Evolutionary conservation across 1,140 invertebrate genomes (phyloP), one percentile per base, ranked within the genome.

Genomic region (Penaeus japonicus): DNA sequence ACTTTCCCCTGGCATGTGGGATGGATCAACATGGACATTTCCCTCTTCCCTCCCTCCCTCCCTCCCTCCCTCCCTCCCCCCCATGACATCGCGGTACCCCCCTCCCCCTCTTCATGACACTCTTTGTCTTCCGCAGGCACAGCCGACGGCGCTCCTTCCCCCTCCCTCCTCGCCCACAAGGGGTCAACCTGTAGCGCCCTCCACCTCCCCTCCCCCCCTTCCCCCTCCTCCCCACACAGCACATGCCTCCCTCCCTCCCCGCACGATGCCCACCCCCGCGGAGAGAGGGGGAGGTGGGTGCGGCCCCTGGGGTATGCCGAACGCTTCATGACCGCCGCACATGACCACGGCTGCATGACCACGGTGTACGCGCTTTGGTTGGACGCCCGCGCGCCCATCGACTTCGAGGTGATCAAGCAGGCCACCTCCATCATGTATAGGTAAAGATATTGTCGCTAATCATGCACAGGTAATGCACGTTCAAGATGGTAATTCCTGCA

Each of bases 271-370:
- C 35, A 3, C 70, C 24, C 70, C 27, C 27, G 35, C 70, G 27
- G 27, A n/a, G 27, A 73, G 27, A 17, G 70, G 35, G 87, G 87
- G 53, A 47, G 80, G 2, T 90, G 90, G 90, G 82, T 90, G 1
- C 54, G 90, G n/a, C 86, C 85, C 32, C 83, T 90, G 59, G 89
- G 90, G 73, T 89, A 90, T 24, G 90, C 89, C 20, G 90, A 90
- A 83, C 73, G 89, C 10, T 90, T 90, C 77, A 90, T 90, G 90
- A 89, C 85, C 18, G 47, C 59, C 7, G 83, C 90, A 3, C 86
- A 87, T 54, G 88, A 89, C 53, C 89, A 80, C 84, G 90, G 90
- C 35, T 83, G 80, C 73, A 89, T 89, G 88, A 84, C 81, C 27
- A 89, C 88, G 2, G 82, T 89, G 32, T 89, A 89, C 73, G 84